phyloP scores from a whole-genome alignment of 2,888 invertebrate species.

The Eupithecia abbreviata region DNA sequence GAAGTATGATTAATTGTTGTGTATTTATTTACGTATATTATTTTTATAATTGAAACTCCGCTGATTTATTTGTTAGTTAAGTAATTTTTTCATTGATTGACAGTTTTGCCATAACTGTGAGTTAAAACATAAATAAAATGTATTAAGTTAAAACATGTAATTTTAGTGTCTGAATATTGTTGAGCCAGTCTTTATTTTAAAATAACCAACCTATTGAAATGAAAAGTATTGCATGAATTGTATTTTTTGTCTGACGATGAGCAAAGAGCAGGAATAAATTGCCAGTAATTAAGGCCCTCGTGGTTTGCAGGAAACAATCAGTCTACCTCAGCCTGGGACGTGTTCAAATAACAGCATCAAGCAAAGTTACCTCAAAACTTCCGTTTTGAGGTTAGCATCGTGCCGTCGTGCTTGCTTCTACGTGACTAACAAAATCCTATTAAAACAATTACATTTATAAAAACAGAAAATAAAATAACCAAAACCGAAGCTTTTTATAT shows the following conservation, averaged over 20 bases:
- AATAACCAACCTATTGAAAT: neutral
- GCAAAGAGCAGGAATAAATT: conserved; percentile 24
- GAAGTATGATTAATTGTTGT: neutral
- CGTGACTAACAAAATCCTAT: conserved; percentile 66
- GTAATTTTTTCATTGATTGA: too few species aligned
- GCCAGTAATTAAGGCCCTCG: conserved; percentile 26
- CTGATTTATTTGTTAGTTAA: too few species aligned
- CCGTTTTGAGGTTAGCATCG: conserved; percentile 55
- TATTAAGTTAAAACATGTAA: too few species aligned
- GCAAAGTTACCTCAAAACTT: conserved; percentile 57
- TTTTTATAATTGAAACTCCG: neutral
- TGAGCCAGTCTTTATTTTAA: neutral
- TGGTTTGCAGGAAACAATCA: conserved; percentile 47
- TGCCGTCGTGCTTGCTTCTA: conserved; percentile 69
- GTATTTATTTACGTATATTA: neutral
- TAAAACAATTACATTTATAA: conserved; percentile 52
- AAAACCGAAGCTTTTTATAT: neutral
- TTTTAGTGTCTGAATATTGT: too few species aligned
- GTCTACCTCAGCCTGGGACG: conserved; percentile 47
- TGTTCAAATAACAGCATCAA: conserved; percentile 62
- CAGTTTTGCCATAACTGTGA: too few species aligned
- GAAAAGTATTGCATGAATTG: neutral
- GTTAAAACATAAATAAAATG: too few species aligned
- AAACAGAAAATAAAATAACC: conserved; percentile 12
- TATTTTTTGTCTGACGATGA: neutral